Evolutionary conservation across 2,113 vertebrate genomes (phyloP).

Genomic region (Cynocephalus volans): DNA sequence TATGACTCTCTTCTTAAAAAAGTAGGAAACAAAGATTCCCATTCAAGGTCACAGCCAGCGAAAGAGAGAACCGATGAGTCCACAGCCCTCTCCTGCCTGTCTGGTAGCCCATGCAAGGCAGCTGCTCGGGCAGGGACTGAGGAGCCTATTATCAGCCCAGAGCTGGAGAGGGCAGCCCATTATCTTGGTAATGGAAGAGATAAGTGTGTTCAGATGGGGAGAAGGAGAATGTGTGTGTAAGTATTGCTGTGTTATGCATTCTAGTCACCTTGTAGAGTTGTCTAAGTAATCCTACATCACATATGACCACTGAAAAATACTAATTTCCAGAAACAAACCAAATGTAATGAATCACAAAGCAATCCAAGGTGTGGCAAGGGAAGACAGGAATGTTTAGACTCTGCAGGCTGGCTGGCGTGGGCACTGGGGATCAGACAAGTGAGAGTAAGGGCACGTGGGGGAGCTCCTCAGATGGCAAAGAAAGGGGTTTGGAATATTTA

Average conservation of each 20-base stretch:
- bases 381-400: not conserved
- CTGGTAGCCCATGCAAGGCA: not conserved
- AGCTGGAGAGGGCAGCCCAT: not conserved
- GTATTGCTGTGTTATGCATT: not conserved
- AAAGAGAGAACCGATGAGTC: not conserved
- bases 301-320: not conserved
- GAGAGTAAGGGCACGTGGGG: rapidly evolving
- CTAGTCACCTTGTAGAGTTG: not conserved
- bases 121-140: not conserved
- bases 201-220: not conserved
- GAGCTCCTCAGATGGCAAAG: not conserved
- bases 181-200: not conserved
- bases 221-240: not conserved
- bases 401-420: not conserved
- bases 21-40: not conserved
- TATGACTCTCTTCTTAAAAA: not conserved
- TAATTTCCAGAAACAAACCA: not conserved
- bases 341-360: not conserved
- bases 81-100: not conserved
- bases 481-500: not conserved
- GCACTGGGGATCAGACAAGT: not conserved
- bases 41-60: not conserved
- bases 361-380: not conserved
- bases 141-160: not conserved
- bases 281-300: not conserved